These are phyloP conservation scores for Myrmophylax atrothorax DNA, from an alignment of 2,113 vertebrate species.

Conservation along the genomic window DNA sequence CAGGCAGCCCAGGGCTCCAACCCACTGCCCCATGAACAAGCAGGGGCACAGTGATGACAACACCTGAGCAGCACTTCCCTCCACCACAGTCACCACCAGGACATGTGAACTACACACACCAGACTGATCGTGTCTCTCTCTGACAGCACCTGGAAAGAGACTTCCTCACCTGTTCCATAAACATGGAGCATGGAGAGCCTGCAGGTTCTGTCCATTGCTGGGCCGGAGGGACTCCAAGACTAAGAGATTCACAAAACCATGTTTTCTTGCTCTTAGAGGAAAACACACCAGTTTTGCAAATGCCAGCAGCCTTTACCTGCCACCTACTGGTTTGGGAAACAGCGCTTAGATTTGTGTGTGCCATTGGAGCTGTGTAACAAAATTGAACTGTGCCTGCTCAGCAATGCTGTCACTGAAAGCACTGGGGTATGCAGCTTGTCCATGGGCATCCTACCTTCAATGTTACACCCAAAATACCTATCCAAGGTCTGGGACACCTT, in stretches of 20 bases:
- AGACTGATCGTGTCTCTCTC: background rate
- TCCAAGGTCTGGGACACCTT: background rate
- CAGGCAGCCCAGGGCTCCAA: background rate
- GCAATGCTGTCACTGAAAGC: background rate
- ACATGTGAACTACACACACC: background rate
- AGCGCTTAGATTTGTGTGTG: background rate
- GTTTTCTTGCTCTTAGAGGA: background rate
- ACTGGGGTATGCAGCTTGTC: accelerated
- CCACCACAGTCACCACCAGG: background rate
- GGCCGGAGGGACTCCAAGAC: accelerated
- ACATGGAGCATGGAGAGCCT: background rate
- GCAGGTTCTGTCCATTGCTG: accelerated
- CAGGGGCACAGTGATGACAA: background rate
- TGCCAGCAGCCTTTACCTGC: background rate
- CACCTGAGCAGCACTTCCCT: accelerated
- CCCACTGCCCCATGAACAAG: accelerated
- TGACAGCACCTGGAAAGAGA: background rate
- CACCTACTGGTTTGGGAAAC: background rate
- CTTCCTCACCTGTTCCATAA: background rate
- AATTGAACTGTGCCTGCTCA: background rate
- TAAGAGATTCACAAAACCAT: background rate
- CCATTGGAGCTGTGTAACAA: background rate
- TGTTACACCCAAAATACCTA: background rate
- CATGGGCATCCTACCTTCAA: background rate
- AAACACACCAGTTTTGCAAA: background rate